Conservation (phyloP, 2,888 invertebrate genomes). For the Mimas tiliae region DNA sequence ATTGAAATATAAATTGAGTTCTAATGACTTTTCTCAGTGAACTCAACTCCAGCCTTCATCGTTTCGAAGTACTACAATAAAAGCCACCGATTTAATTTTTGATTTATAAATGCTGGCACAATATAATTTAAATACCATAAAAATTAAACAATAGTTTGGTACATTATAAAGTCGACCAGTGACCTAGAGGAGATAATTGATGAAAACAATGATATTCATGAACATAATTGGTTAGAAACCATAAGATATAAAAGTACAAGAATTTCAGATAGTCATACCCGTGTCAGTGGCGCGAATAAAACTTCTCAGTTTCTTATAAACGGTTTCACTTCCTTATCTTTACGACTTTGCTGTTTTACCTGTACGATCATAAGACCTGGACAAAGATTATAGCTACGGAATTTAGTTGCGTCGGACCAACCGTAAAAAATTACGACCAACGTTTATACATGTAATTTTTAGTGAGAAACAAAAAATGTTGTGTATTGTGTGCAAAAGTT, state of each 20-base stretch:
- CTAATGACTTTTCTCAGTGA: conserved; percentile 9
- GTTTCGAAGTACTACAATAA: background rate
- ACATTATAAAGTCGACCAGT: background rate
- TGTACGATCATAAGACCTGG: conserved; percentile 14
- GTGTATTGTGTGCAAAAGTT: conserved; percentile 8
- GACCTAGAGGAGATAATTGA: background rate
- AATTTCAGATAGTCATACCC: conserved; percentile 14
- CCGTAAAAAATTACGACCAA: conserved; percentile 25
- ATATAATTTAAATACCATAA: background rate
- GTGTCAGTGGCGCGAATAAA: conserved; percentile 29
- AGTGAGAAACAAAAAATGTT: background rate
- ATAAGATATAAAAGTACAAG: conserved; percentile 5
- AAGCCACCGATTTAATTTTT: background rate
- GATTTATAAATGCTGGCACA: background rate
- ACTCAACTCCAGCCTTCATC: background rate
- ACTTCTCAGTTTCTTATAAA: conserved; percentile 32
- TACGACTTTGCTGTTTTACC: conserved; percentile 28
- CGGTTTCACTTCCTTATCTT: conserved; percentile 37
- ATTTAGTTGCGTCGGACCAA: conserved; percentile 3
- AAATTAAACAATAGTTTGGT: background rate
- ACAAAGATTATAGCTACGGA: conserved; percentile 11
- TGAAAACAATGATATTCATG: background rate
- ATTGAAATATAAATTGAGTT: conserved; percentile 4
- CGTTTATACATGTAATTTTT: background rate
- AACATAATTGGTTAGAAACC: conserved; percentile 4